Percentiles rank a stretch among this genome's conserved stretches.
phyloP scores from a whole-genome alignment of 2,888 invertebrate species.

The Melitaea athalia region DNA sequence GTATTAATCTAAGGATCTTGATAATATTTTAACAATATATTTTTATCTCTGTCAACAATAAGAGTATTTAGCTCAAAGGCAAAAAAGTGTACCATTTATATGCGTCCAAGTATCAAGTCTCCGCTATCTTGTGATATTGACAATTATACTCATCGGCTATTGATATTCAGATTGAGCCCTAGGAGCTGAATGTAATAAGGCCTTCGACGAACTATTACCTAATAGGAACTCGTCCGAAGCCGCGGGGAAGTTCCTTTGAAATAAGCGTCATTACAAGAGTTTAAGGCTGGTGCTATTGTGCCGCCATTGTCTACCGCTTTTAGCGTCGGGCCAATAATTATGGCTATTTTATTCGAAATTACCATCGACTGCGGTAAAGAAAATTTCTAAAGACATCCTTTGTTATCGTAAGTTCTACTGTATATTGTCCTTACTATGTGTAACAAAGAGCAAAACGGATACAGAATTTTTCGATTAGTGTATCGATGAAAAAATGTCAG shows the following conservation, averaged over 20 bases:
- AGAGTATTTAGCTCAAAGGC: not conserved
- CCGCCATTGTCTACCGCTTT: conserved; percentile 43
- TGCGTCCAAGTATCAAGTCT: not conserved
- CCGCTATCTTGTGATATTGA: not conserved
- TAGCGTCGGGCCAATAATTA: conserved; percentile 43
- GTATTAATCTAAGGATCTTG: no score
- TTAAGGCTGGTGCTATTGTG: conserved; percentile 43
- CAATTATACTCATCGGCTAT: not conserved
- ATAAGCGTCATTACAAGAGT: conserved; percentile 41
- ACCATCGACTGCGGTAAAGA: conserved; percentile 22
- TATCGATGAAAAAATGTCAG: no score
- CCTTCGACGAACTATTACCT: conserved; percentile 20
- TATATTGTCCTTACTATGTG: not conserved
- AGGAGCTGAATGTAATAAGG: not conserved
- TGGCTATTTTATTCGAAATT: conserved; percentile 25
- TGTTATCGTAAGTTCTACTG: not conserved
- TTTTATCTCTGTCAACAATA: not conserved
- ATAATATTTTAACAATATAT: no score
- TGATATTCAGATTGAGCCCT: conserved; percentile 6
- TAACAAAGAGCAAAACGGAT: not conserved
- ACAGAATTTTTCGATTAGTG: no score
- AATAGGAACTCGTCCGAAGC: conserved; percentile 17
- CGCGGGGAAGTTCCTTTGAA: conserved; percentile 44
- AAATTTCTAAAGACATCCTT: conserved; percentile 7
- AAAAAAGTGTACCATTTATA: not conserved